Percentiles rank a stretch among this genome's conserved stretches.
Conservation (phyloP, 2,113 vertebrate species). For the Heterotis niloticus region DNA sequence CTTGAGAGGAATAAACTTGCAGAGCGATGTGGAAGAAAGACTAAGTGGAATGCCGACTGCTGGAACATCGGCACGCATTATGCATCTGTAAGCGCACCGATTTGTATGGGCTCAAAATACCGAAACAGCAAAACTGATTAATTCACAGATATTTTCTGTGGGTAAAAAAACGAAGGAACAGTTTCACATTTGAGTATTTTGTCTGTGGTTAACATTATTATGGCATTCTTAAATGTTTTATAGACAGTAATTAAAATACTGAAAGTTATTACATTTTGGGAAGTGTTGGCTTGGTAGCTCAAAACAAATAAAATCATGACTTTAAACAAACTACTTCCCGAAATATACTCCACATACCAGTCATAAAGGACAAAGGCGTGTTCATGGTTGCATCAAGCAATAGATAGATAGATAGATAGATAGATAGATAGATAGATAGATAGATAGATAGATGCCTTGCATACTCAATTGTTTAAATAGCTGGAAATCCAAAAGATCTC, state of each 20-base stretch:
- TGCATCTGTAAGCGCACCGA: not conserved
- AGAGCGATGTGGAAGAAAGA: not conserved
- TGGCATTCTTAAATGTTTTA: not conserved
- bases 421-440: conserved; percentile 18
- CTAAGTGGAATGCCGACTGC: not conserved
- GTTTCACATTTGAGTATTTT: not conserved
- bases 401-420: conserved; percentile 19
- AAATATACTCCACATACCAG: conserved; percentile 1
- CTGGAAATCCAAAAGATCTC: conserved; percentile 22
- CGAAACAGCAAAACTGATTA: not conserved
- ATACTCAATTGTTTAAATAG: conserved; percentile 27
- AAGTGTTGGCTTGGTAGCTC: too few relatives aligned
- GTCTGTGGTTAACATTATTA: not conserved
- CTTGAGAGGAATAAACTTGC: not conserved
- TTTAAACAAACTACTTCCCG: not conserved
- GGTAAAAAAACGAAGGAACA: not conserved
- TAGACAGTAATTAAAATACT: too few relatives aligned
- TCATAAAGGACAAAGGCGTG: conserved; percentile 27
- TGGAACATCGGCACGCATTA: not conserved
- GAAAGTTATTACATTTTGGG: too few relatives aligned
- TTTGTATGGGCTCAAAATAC: not conserved
- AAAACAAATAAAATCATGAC: not conserved
- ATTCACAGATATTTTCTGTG: not conserved
- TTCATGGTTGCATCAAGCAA: conserved; percentile 20
- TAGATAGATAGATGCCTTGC: conserved; percentile 6